Base-by-base conservation (phyloP, 2,888 invertebrate genomes). In the Notocelia uddmanniana region DNA sequence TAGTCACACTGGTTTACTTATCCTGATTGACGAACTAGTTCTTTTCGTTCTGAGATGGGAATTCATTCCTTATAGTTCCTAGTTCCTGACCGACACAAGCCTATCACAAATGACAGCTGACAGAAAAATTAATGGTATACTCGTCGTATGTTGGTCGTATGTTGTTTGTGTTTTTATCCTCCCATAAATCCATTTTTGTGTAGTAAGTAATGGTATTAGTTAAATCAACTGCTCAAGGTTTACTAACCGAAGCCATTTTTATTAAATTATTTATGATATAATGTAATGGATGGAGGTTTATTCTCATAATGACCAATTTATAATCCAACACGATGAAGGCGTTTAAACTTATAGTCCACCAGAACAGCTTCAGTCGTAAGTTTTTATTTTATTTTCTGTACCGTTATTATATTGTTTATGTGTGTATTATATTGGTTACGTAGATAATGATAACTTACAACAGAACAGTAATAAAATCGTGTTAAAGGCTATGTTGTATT, bases 301-400 rank as follows among this genome's bases (percentile, higher is more conserved):
- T 18, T 34, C 34, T 50, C 1, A 34, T 31, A 21, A 63, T 63
- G 15, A 52, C 3, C 19, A 63, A 50, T 13, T 62, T 50, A 8
- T 64, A 54, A 37, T 64, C 50, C 34, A 37, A 21, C 55, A 76
- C 59, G 55, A 95, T 96, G 95, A 96, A 97, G 87, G 94, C 96
- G 3, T 97, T 96, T 79, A 97, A 97, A 82, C 92, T 97, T 73
- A 96, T 96, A 77, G 96, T 97, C 2, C 97, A 97, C 85, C 97
- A 97, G 76, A 96, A 96, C 78, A 96, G 95, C 76, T 97, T 97
- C 80, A 96, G 96, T 77, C 94, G 96, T 96, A 90, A 92, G 94
- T 91, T 74, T 45, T 8, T 31, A 8, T 37, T 21, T 54, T 5
- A 60, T 60, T 3, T 19, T 52, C 15, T 37, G 63, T 54, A 52